Evolutionary conservation across 2,113 vertebrate genomes (phyloP).

Genomic region (Emydocephalus ijimae): DNA sequence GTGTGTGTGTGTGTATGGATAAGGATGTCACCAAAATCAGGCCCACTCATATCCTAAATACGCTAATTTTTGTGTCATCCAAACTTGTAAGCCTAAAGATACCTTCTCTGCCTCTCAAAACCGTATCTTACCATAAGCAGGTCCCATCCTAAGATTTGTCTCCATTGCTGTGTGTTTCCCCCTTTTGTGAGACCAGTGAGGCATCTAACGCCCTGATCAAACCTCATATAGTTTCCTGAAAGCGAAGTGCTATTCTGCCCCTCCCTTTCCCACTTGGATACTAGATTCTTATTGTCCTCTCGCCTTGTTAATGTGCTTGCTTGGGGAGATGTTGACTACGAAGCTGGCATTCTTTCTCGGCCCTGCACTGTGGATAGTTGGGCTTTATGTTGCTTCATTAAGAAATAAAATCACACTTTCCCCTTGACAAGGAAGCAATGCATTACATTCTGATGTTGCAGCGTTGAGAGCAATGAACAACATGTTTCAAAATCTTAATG

Average conservation of each 20-base stretch:
- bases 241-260: not conserved
- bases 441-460: constrained; percentile 29
- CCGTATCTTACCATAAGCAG: not conserved
- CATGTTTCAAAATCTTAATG: constrained; percentile 45
- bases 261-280: not conserved
- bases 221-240: not conserved
- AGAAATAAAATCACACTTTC: constrained; percentile 42
- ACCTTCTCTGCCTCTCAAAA: not conserved
- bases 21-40: not conserved
- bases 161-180: not conserved
- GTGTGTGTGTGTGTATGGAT: too few relatives aligned
- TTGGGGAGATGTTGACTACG: not conserved
- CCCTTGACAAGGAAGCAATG: constrained; percentile 23
- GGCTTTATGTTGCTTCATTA: constrained; percentile 32
- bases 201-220: not conserved
- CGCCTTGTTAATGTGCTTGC: not conserved
- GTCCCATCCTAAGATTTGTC: not conserved
- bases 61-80: not conserved
- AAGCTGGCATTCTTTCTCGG: not conserved
- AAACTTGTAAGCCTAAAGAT: not conserved
- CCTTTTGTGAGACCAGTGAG: not conserved
- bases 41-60: not conserved
- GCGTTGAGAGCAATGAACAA: constrained; percentile 42
- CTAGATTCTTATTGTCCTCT: not conserved
- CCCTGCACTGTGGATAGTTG: constrained; percentile 1